These are phyloP conservation scores for Etheostoma nigrum DNA, from an alignment of 2,797 vertebrate genomes.

Conservation along the genomic window DNA sequence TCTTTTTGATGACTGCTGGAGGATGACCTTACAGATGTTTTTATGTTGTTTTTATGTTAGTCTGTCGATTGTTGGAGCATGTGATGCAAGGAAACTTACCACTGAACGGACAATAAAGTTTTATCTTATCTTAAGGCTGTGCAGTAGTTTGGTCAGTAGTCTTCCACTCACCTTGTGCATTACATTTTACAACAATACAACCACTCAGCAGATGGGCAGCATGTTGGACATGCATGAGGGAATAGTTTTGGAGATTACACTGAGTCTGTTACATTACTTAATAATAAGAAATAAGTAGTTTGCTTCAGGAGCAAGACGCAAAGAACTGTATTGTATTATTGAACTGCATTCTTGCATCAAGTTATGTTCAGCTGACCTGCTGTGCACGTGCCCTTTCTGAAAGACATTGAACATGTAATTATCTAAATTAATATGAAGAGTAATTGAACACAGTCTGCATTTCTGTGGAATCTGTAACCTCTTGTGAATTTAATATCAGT, in stretches of 20 bases:
- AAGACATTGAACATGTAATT: neutral
- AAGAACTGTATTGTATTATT: neutral
- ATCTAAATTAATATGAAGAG: neutral
- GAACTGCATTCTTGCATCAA: neutral
- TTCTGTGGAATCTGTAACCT: too few species aligned
- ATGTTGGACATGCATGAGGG: neutral
- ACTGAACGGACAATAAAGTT: too few species aligned
- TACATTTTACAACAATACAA: neutral
- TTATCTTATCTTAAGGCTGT: neutral
- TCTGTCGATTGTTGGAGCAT: too few species aligned
- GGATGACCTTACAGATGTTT: too few species aligned
- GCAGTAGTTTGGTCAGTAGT: neutral
- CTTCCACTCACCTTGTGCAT: neutral
- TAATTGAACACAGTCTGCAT: neutral
- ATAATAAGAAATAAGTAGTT: neutral
- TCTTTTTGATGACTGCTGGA: too few species aligned
- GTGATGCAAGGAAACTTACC: too few species aligned
- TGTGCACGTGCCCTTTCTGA: neutral
- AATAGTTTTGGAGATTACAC: neutral
- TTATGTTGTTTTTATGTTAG: too few species aligned
- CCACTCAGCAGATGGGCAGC: neutral
- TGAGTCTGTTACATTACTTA: neutral
- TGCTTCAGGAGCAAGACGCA: too few species aligned
- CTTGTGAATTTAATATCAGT: neutral
- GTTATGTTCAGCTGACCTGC: neutral